Evolutionary conservation across 2,888 invertebrate species (phyloP).

Genomic region (Petrolisthes cinctipes): DNA sequence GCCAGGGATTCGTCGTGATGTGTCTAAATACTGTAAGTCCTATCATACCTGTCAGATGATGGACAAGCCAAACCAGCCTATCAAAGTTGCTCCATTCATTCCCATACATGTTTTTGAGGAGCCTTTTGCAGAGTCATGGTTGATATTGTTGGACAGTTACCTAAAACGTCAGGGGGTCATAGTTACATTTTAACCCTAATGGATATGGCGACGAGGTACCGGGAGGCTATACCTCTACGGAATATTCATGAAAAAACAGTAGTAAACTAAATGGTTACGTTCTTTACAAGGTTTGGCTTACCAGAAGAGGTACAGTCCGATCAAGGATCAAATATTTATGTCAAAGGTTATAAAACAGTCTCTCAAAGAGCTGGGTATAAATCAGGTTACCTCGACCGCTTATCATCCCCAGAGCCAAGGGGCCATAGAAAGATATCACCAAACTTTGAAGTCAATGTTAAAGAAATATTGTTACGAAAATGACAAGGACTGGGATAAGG

Average conservation of each 20-base stretch:
- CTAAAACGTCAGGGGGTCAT: background rate
- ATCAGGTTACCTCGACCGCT: background rate
- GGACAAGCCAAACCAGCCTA: background rate
- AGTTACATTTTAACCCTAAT: background rate
- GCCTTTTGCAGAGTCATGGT: background rate
- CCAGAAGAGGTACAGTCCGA: constrained; percentile 17
- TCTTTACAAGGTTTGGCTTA: constrained; percentile 1
- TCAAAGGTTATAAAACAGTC: constrained; percentile 2
- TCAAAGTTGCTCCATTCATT: background rate
- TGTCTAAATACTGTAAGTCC: background rate
- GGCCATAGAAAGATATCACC: constrained; percentile 24
- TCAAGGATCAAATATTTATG: constrained; percentile 20
- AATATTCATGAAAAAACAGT: background rate
- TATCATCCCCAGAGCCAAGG: constrained; percentile 28
- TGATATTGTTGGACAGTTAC: background rate
- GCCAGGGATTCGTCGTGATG: background rate
- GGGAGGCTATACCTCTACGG: background rate
- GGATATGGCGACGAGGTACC: background rate
- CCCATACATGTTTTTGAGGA: background rate
- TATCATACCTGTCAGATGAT: background rate
- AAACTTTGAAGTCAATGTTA: constrained; percentile 13
- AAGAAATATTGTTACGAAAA: constrained; percentile 22
- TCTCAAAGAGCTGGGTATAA: background rate
- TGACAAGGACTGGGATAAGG: constrained; percentile 19
- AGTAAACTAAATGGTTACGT: background rate